Base-by-base conservation (phyloP, 35 echinoderm and acorn worm species). In the Eucidaris tribuloides region DNA sequence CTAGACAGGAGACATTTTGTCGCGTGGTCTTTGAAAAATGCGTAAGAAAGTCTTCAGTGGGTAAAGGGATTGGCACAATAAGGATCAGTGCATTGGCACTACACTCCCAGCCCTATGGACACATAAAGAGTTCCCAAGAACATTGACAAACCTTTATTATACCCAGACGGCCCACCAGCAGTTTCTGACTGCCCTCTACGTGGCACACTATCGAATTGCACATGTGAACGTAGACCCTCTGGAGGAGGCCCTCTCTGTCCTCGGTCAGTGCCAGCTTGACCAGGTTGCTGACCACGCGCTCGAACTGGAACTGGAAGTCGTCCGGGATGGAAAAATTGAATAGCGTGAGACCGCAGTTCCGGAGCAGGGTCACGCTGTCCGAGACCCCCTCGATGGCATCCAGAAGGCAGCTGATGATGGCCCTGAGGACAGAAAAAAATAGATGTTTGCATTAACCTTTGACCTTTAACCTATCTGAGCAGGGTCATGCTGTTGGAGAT, bases 181-280 rank as follows among this genome's bases (percentile, higher is more conserved):
- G 82, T 68, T 97, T 97, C 49, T 92, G 85, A 17, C 85, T 91
- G 2, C 94, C 94, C 79, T 97, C 94, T 1, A 97, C 94, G 41
- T 97, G 94, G 72, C 94, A 97, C 1, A 97, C 94, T 3, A 97
- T 97, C 1, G 90, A 86, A 86, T 97, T 97, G 42, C 94, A 97
- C 94, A 97, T 92, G 54, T 93, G 92, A n/a, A 93, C 94, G 33
- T 89, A 92, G 11, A 97, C 80, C 58, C 90, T 79, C 42, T 92
- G 90, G 3, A 97, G 80, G 60, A 97, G 78, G 19, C 86, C 90
- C 2, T 89, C 85, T 22, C 74, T 57, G 58, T 86, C 86, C 46
- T 97, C 86, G 5, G 36, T 82, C 81, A 62, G 66, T 19, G 88
- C 82, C 5, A 97, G 72, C 23, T 85, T 89, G 0, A 97, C 76